Conservation (phyloP, 2,888 invertebrate genomes). For the Mylabris sibirica region DNA sequence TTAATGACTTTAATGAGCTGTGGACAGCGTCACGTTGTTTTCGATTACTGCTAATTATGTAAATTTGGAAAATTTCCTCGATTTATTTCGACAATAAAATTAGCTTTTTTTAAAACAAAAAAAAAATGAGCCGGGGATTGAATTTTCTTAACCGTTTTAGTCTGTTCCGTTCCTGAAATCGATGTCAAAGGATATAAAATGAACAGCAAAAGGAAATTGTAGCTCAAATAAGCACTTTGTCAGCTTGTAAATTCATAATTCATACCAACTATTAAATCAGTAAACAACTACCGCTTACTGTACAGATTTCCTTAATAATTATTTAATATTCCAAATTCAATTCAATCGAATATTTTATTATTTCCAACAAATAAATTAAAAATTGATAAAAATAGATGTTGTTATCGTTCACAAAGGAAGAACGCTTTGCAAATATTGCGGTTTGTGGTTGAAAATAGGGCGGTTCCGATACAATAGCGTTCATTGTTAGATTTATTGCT, state of each 20-base stretch:
- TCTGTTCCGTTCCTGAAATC: background rate
- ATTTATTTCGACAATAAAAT: background rate
- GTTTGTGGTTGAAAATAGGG: conserved; percentile 30
- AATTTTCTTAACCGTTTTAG: background rate
- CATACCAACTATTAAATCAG: conserved; percentile 1
- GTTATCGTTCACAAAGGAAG: background rate
- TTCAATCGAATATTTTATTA: background rate
- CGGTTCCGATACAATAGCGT: conserved; percentile 23
- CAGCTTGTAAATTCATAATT: conserved; percentile 5
- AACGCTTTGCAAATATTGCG: conserved; percentile 44
- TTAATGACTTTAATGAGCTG: conserved; percentile 14
- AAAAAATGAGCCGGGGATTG: too few species aligned
- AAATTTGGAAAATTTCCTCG: conserved; percentile 17
- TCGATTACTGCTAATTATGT: conserved; percentile 18
- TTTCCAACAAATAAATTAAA: background rate
- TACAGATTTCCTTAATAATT: background rate
- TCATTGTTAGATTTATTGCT: conserved; percentile 25
- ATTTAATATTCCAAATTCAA: background rate
- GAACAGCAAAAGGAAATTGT: conserved; percentile 9
- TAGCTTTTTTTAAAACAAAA: background rate
- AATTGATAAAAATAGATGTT: background rate
- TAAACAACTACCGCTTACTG: background rate
- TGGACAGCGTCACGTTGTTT: background rate
- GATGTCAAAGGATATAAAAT: background rate
- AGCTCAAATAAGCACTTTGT: background rate